Evolutionary conservation across 2,113 vertebrate genomes (phyloP).

Genomic region (Motacilla alba): DNA sequence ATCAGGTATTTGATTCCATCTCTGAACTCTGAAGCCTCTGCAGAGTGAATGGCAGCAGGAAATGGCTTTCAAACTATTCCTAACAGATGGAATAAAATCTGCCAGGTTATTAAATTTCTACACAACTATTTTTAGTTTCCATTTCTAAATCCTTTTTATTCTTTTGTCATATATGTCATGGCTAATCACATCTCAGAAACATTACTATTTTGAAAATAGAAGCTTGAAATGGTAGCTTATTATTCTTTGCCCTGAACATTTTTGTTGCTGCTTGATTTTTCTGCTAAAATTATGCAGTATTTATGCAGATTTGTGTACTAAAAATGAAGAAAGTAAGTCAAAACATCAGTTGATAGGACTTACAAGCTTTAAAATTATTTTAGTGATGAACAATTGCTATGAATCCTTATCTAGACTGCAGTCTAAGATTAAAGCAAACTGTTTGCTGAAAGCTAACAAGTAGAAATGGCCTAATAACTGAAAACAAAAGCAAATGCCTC

Average conservation of each 20-base stretch:
- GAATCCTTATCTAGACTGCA: neutral
- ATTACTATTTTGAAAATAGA: constrained; percentile 58
- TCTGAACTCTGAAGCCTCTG: constrained; percentile 42
- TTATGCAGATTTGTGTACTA: neutral
- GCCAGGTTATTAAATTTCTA: constrained; percentile 68
- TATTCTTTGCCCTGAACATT: neutral
- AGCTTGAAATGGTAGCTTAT: constrained; percentile 7
- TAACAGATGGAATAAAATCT: constrained; percentile 67
- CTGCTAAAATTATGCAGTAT: neutral
- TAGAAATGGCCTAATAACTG: neutral
- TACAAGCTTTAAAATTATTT: neutral
- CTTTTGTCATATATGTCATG: constrained; percentile 45
- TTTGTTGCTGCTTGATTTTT: neutral
- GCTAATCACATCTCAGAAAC: constrained; percentile 50
- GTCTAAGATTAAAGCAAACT: neutral
- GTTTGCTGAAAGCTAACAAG: neutral
- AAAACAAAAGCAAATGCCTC: neutral
- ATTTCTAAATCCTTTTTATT: constrained; percentile 48
- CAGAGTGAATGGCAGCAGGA: constrained; percentile 53
- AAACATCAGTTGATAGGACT: neutral
- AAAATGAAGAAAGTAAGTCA: neutral
- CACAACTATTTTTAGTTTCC: constrained; percentile 66
- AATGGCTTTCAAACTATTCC: constrained; percentile 63
- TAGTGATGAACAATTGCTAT: neutral
- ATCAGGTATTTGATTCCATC: constrained; percentile 57